Percentiles rank a stretch among this genome's conserved stretches.
These are phyloP conservation scores for Enteromius viviparus DNA, from an alignment of 2,797 vertebrate species.

Conservation along the genomic window DNA sequence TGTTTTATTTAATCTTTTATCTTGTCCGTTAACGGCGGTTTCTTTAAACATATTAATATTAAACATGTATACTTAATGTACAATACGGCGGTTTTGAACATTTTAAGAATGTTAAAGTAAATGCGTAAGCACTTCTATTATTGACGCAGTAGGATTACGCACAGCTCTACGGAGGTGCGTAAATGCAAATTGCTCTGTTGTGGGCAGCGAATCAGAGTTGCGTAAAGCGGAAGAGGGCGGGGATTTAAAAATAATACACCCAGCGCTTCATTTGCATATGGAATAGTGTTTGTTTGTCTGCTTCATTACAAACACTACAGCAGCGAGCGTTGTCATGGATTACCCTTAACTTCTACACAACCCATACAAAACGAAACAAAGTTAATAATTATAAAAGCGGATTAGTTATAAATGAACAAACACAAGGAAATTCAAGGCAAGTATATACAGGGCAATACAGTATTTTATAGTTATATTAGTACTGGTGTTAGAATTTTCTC, in stretches of 20 bases:
- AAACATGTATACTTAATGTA: background rate
- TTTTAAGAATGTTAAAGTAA: background rate
- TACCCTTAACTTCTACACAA: background rate
- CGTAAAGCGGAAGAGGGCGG: constrained; percentile 1
- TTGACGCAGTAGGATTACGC: constrained; percentile 6
- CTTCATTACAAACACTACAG: background rate
- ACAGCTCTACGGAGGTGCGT: background rate
- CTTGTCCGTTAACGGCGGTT: no score
- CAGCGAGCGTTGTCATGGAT: background rate
- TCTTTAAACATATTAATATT: background rate
- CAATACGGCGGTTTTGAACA: background rate
- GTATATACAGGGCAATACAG: no score
- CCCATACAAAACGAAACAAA: background rate
- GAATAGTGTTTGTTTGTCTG: background rate
- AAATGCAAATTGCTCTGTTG: constrained; percentile 3
- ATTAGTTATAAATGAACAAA: background rate
- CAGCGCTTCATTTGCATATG: background rate
- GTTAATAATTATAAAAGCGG: background rate
- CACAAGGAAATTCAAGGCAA: background rate
- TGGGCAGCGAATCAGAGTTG: constrained; percentile 8
- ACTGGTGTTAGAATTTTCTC: background rate
- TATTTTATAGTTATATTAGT: background rate
- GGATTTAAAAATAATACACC: background rate
- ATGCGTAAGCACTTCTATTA: background rate
- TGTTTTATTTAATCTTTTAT: background rate